Base-by-base conservation (phyloP, 2,113 vertebrate genomes). In the Thomomys bottae region DNA sequence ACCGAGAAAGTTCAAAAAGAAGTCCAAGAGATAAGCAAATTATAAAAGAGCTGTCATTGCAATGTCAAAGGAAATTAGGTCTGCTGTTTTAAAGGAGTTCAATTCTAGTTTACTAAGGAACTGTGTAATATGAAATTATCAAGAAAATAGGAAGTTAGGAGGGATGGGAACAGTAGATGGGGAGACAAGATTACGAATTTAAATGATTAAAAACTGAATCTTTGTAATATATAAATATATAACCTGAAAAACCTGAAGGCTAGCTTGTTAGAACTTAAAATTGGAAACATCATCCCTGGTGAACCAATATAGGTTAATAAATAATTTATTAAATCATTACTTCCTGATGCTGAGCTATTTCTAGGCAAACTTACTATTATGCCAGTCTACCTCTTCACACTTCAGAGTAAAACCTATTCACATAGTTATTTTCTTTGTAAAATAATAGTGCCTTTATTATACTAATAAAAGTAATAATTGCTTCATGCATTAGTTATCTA, bases 11-110 rank as follows among this genome's bases (percentile, higher is more conserved):
- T 38, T 28, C 6, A 20, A 40, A 85, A 28, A 17, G 3, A 45
- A 34, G 36, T 34, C 73, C 49, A 38, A 70, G 67, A 42, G 75
- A n/a, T 54, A n/a, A 81, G 23, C n/a, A 81, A 89, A 70, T 89
- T 76, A 34, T 63, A 67, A 67, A 20, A 63, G 40, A 49, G 57
- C 10, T 81, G 15, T 28, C 59, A 18, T 57, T 63, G 40, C 66
- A 63, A 68, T 75, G 68, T 89, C 64, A 75, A 63, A 88, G 30
- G 49, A 92, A 78, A 88, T 79, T 92, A 68, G 38, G 14, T 68
- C 67, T 75, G 38, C 79, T 84, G 36, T 84, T 59, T 85, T 78
- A 85, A 85, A 40, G 68, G 80, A 88, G 45, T 88, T 91, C 59
- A 26, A 72, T 17, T 79, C 66, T 36, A 84, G 66, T 88, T 79